These are phyloP conservation scores for Drosophila prostipennis DNA, from an alignment of 2,888 invertebrate genomes.

Conservation along the genomic window DNA sequence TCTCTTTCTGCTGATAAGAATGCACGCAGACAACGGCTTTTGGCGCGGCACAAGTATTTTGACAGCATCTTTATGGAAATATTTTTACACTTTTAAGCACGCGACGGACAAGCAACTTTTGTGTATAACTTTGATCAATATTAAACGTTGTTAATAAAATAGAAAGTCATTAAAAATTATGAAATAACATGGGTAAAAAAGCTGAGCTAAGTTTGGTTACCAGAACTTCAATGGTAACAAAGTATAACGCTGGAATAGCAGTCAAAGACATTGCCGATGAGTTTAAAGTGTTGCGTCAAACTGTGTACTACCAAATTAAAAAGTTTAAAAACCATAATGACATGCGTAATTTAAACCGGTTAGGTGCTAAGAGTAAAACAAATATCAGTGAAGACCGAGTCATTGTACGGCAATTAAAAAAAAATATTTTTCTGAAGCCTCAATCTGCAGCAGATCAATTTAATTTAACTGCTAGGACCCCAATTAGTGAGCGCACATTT, in stretches of 20 bases:
- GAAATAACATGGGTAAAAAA: neutral
- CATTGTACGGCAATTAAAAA: constrained; percentile 19
- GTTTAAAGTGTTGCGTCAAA: neutral
- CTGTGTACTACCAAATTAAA: no score
- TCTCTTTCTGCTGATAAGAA: constrained; percentile 27
- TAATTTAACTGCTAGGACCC: constrained; percentile 1
- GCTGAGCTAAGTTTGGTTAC: neutral
- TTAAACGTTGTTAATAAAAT: neutral
- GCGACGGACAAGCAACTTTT: neutral
- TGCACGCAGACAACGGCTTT: constrained; percentile 22
- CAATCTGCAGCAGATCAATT: constrained; percentile 2
- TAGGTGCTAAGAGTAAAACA: constrained; percentile 26
- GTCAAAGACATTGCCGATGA: neutral
- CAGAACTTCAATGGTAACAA: neutral
- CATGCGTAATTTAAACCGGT: constrained; percentile 12
- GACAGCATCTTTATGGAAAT: constrained; percentile 8
- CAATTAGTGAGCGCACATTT: neutral
- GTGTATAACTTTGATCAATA: neutral
- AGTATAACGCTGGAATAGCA: neutral
- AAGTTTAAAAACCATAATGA: neutral
- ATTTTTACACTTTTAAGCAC: constrained; percentile 3
- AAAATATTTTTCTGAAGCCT: constrained; percentile 10
- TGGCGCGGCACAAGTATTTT: constrained; percentile 28
- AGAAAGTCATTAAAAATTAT: neutral
- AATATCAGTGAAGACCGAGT: constrained; percentile 17